Evolutionary conservation across 2,797 vertebrate species (phyloP).

Genomic region (Mareca penelope): DNA sequence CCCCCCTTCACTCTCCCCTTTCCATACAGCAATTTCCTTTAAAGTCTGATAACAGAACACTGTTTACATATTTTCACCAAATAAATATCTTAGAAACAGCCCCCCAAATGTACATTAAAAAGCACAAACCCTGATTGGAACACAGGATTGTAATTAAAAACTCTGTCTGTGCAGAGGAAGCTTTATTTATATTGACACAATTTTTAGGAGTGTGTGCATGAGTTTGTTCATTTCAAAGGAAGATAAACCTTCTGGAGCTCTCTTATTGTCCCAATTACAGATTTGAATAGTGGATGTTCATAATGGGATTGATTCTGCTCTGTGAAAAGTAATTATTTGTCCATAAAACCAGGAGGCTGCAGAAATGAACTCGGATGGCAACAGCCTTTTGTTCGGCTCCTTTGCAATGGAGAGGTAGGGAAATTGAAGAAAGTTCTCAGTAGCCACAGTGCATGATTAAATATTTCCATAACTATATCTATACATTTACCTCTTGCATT

Average conservation of each 20-base stretch:
- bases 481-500: constrained; percentile 4
- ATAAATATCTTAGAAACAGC: constrained; percentile 33
- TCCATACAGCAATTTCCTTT: background rate
- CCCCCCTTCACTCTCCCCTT: background rate
- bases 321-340: constrained; percentile 73
- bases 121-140: constrained; percentile 37
- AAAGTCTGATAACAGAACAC: background rate
- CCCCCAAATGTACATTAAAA: background rate
- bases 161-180: constrained; percentile 50
- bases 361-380: constrained; percentile 36
- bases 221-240: constrained; percentile 59
- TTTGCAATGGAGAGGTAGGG: constrained; percentile 6
- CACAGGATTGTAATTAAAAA: constrained; percentile 69
- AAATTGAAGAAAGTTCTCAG: constrained; percentile 54
- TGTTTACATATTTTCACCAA: constrained; percentile 11
- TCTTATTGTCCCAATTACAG: constrained; percentile 61
- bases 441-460: background rate
- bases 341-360: constrained; percentile 53
- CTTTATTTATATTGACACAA: constrained; percentile 61
- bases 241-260: constrained; percentile 9
- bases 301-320: constrained; percentile 58
- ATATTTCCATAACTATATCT: constrained; percentile 6
- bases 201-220: constrained; percentile 52
- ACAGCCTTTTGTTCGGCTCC: constrained; percentile 70
- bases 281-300: constrained; percentile 56